Conservation (phyloP, 2,113 vertebrate genomes). For the Cichladusa arquata region DNA sequence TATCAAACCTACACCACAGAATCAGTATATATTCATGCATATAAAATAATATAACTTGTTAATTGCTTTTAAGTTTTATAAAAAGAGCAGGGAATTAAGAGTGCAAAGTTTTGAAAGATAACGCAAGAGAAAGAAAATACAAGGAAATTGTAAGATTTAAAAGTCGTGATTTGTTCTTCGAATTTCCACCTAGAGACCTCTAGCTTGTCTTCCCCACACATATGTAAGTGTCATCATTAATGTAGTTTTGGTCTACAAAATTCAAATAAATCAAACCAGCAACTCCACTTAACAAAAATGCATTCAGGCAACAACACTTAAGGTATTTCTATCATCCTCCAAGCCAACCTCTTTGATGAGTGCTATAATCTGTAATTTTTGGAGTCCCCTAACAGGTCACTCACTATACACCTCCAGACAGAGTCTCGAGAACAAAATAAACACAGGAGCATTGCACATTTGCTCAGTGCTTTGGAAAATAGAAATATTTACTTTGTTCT, state of each 20-base stretch:
- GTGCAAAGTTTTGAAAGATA: background rate
- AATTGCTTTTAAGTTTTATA: background rate
- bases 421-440: background rate
- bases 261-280: background rate
- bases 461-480: background rate
- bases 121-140: background rate
- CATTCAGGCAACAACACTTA: background rate
- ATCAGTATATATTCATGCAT: background rate
- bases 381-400: background rate
- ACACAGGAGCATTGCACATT: background rate
- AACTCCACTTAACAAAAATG: background rate
- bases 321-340: background rate
- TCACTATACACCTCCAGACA: background rate
- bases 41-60: background rate
- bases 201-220: background rate
- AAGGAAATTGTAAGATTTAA: background rate
- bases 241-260: background rate
- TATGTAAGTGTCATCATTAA: background rate
- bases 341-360: background rate
- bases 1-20: background rate
- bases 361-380: background rate
- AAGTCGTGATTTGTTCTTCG: background rate
- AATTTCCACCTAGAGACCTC: background rate
- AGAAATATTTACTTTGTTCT: background rate
- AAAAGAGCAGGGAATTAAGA: background rate